Conservation (phyloP, 1,140 invertebrate genomes). For the Habropoda laboriosa region DNA sequence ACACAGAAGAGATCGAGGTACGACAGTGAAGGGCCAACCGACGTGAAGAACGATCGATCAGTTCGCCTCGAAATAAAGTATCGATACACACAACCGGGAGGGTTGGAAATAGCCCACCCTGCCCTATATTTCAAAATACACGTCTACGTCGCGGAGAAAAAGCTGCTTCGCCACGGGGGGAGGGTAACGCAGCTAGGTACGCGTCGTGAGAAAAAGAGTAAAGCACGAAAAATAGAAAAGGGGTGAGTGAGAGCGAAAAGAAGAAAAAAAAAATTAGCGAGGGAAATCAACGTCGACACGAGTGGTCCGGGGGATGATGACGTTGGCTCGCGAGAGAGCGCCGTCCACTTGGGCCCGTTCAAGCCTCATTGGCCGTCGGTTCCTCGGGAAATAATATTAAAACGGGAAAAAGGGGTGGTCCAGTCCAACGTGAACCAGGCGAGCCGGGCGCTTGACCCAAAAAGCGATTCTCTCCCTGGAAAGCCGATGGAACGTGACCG, state of each 20-base stretch:
- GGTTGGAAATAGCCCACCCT: conserved; percentile 49
- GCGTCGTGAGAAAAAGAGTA: not conserved
- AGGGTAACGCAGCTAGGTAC: not conserved
- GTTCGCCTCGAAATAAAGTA: conserved; percentile 41
- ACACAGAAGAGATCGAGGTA: no score
- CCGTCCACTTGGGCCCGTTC: conserved; percentile 24
- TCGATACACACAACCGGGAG: conserved; percentile 27
- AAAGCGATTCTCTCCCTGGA: conserved; percentile 16
- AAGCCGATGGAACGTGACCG: conserved; percentile 13
- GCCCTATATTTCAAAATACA: conserved; percentile 60
- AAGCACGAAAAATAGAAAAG: not conserved
- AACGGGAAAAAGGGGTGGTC: conserved; percentile 4
- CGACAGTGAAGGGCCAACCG: not conserved
- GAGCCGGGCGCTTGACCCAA: conserved; percentile 28
- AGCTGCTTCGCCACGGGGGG: not conserved
- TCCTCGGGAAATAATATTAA: conserved; percentile 36
- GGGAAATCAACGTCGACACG: not conserved
- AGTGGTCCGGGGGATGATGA: conserved; percentile 12
- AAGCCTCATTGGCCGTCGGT: conserved; percentile 4
- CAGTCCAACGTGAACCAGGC: not conserved
- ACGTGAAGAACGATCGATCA: conserved; percentile 32
- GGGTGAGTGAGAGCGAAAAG: not conserved
- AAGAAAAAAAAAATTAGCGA: not conserved
- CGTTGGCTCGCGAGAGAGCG: no score
- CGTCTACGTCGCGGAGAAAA: conserved; percentile 2